These are phyloP conservation scores for Euleptes europaea DNA, from an alignment of 2,113 vertebrate species.

Conservation along the genomic window DNA sequence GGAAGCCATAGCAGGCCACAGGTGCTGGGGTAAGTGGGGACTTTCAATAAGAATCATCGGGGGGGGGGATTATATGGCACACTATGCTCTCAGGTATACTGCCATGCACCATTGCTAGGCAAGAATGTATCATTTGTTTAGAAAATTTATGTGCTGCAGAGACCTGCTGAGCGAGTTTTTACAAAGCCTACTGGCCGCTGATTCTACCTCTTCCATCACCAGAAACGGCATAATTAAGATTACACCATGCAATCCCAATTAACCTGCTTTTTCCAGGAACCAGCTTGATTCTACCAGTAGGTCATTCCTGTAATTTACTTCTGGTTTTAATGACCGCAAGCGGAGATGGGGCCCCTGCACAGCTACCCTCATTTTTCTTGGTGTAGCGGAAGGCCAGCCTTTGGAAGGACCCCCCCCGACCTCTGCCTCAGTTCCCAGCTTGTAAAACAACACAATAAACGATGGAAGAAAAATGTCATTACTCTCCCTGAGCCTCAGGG, in stretches of 20 bases:
- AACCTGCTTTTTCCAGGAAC: neutral
- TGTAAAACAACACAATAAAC: neutral
- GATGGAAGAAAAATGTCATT: neutral
- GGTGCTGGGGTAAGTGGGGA: neutral
- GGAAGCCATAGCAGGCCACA: conserved; percentile 5
- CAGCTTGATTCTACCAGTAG: neutral
- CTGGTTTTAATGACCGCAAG: neutral
- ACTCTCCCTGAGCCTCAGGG: too few species aligned
- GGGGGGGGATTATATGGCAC: neutral
- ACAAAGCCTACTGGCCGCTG: neutral
- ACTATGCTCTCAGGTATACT: neutral
- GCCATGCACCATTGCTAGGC: too few species aligned
- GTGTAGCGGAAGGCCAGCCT: neutral
- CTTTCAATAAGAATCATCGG: neutral
- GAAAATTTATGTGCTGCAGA: too few species aligned
- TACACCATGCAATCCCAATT: neutral
- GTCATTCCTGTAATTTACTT: neutral
- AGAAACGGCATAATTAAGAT: neutral
- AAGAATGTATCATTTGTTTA: neutral
- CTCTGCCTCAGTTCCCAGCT: neutral
- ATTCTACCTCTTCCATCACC: neutral
- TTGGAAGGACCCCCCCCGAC: neutral
- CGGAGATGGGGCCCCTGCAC: too few species aligned
- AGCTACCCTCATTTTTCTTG: neutral
- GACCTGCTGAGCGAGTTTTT: too few species aligned